phyloP scores from a whole-genome alignment of 1,140 invertebrate species.

The Hirudo medicinalis region DNA sequence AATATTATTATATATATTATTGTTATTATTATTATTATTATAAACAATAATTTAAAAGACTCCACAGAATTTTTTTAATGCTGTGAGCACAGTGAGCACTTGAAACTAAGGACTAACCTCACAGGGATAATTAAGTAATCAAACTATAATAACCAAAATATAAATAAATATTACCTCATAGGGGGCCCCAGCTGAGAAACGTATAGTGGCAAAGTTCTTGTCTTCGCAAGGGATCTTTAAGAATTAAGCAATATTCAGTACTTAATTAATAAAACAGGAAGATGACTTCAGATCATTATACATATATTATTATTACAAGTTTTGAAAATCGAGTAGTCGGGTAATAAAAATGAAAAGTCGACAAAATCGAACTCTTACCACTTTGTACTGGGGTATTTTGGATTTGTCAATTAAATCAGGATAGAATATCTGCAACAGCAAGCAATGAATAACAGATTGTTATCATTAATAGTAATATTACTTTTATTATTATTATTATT shows the following conservation, averaged over 20 bases:
- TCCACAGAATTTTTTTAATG: too few relatives aligned
- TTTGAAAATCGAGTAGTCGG: not conserved
- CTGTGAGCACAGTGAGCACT: too few relatives aligned
- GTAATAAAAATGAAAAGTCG: not conserved
- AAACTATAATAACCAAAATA: too few relatives aligned
- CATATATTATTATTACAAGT: constrained; percentile 18
- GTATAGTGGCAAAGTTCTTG: constrained; percentile 81
- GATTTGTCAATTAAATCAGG: constrained; percentile 94
- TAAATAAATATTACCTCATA: constrained; percentile 55
- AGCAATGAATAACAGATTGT: not conserved
- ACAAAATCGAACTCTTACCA: constrained; percentile 42
- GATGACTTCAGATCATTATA: constrained; percentile 19
- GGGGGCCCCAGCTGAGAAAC: constrained; percentile 90
- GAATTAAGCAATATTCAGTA: not conserved
- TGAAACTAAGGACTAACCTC: too few relatives aligned
- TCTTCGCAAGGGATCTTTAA: constrained; percentile 51
- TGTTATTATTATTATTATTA: too few relatives aligned
- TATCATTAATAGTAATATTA: not conserved
- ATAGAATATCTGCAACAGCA: constrained; percentile 68
- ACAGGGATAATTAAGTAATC: too few relatives aligned
- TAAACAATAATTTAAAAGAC: too few relatives aligned
- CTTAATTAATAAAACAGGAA: constrained; percentile 41
- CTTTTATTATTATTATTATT: too few relatives aligned
- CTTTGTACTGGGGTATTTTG: constrained; percentile 79
- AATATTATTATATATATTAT: too few relatives aligned